A percentile compares a stretch with the other conserved stretches of the same genome.
These are phyloP conservation scores for Ostrea edulis DNA, from an alignment of 1,140 invertebrate genomes.

Conservation along the genomic window DNA sequence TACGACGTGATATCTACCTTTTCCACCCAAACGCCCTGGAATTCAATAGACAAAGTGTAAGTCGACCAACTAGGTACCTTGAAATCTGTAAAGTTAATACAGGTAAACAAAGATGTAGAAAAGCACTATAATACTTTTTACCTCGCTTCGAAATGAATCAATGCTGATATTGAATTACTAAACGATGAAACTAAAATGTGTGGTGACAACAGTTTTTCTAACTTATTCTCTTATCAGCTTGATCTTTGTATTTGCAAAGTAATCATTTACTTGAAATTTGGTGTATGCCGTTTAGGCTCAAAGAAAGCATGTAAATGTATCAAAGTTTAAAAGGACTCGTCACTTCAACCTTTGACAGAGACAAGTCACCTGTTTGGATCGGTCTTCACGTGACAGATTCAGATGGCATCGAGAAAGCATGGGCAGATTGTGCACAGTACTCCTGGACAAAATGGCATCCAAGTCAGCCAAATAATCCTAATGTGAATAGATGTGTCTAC, in stretches of 20 bases:
- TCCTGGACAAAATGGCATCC: conserved; percentile 11
- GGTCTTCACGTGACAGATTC: not conserved
- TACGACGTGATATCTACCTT: not conserved
- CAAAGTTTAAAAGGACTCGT: too few relatives aligned
- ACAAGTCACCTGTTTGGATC: not conserved
- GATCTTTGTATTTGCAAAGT: too few relatives aligned
- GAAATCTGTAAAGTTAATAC: not conserved
- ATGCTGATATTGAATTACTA: too few relatives aligned
- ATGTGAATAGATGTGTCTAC: not conserved
- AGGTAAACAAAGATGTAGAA: not conserved
- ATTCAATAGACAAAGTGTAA: not conserved
- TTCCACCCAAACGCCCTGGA: not conserved
- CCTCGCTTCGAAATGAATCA: not conserved
- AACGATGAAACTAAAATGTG: too few relatives aligned
- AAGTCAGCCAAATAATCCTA: not conserved
- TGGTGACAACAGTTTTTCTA: too few relatives aligned
- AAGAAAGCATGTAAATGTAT: too few relatives aligned
- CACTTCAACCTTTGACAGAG: not conserved
- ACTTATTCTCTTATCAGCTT: too few relatives aligned
- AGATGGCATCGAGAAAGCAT: not conserved
- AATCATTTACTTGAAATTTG: too few relatives aligned
- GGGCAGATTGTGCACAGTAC: not conserved
- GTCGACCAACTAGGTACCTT: not conserved
- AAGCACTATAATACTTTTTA: not conserved
- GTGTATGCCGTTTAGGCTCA: too few relatives aligned